Base-by-base conservation (phyloP, 2,113 vertebrate genomes). In the Quiscalus mexicanus region DNA sequence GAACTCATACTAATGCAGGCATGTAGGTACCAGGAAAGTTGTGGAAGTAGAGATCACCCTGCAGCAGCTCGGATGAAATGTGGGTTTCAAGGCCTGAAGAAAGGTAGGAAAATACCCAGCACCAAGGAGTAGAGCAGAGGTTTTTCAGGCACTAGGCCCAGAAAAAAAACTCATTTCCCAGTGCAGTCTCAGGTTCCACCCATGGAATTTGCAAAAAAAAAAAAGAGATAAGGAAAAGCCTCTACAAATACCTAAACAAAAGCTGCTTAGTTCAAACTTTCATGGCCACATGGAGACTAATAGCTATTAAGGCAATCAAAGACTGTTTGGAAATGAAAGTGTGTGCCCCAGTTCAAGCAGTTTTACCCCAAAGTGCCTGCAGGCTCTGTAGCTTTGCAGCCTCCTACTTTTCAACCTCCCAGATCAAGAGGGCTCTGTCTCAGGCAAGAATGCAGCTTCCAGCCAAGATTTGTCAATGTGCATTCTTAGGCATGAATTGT, bases 131-230 rank as follows among this genome's bases (percentile, higher is more conserved):
- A 85, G n/a, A 58, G 17, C 35, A 27, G 49, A 65, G 23, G 14
- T 10, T 81, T 91, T 74, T 63, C 39, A 31, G n/a, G 27, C 31
- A 37, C 37, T 37, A 37, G 37, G 58, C 47, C 83, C 37, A 18
- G 41, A 21, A 69, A 52, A 64, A 45, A 45, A 47, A 0, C 18
- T 60, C 10, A 0, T 30, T 78, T 84, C 47, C 19, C 3, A 37
- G 19, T 65, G 44, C 25, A 65, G 33, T 12, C 41, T 87, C 11
- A 5, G 30, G 37, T 71, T 84, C 59, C 64, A 31, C 0, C 0
- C 13, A 41, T 12, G 37, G 59, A 83, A 79, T 85, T 85, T 53
- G 31, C 17, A 68, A 68, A 83, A 79, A 53, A 79, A 68, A 64
- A 82, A 79, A 64, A 79, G 64, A 65, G 6, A 39, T 22, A 84